Percentiles rank a stretch among this genome's conserved stretches.
Evolutionary conservation across 2,113 vertebrate species (phyloP).

Genomic region (Illadopsis cleaveri): DNA sequence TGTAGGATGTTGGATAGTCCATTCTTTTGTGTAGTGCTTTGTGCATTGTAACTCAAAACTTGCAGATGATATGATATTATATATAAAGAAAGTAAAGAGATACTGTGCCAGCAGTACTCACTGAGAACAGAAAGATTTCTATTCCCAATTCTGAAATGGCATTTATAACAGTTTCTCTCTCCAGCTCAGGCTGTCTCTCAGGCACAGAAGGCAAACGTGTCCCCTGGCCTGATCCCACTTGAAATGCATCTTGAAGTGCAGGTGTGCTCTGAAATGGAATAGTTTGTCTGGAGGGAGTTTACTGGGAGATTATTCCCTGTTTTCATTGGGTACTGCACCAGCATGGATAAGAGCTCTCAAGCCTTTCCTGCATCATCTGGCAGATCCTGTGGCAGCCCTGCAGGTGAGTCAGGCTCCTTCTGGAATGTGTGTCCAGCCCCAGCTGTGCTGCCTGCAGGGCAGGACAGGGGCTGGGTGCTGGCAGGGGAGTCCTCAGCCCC

Average conservation of each 20-base stretch:
- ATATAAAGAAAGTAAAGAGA: not conserved
- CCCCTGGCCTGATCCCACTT: not conserved
- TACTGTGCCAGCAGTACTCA: not conserved
- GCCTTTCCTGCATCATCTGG: not conserved
- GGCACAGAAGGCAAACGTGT: not conserved
- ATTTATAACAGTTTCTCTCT: not conserved
- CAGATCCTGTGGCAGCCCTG: not conserved
- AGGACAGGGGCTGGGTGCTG: not conserved
- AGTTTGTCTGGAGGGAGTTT: not conserved
- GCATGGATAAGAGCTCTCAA: rapidly evolving
- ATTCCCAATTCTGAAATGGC: rapidly evolving
- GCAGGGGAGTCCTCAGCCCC: no score
- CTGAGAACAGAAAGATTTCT: not conserved
- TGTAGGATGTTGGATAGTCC: not conserved
- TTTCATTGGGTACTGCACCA: not conserved
- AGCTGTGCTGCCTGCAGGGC: not conserved
- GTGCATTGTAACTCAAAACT: not conserved
- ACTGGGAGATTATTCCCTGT: not conserved
- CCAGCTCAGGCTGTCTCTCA: not conserved
- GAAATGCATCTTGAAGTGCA: not conserved
- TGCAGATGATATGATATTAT: not conserved
- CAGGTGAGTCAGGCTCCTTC: not conserved
- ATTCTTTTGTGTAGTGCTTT: not conserved
- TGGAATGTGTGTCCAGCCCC: not conserved
- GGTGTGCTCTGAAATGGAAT: not conserved